Base-by-base conservation (phyloP, 2,888 invertebrate species). In the Germaria angustata region DNA sequence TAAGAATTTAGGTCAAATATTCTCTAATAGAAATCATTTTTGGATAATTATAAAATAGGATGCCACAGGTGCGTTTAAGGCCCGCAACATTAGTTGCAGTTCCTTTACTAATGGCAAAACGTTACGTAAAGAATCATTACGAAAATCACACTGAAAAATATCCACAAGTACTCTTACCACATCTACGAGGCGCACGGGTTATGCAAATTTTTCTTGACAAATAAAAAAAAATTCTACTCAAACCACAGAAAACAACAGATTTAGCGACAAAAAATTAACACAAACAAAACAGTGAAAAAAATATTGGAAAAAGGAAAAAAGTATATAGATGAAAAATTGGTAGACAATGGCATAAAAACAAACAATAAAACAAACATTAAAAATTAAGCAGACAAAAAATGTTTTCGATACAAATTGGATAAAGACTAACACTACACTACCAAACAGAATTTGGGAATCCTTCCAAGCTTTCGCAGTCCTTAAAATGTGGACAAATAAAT, bases 221-320 rank as follows among this genome's bases (percentile, higher is more conserved):
- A 41, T 41, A 55, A 80, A 55, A 80, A 66, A 78, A 44, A 34
- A 39, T 46, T 7, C 51, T 65, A 53, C 39, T 44, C 41, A 66
- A 66, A 72, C 77, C 77, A 73, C 59, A 59, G 71, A 63, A 71
- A 69, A 82, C 46, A 80, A 71, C 65, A 76, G 83, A 79, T 83
- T 84, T 87, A 87, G 87, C 86, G 86, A 88, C 88, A 88, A 88
- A 88, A 88, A 88, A 88, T 86, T 81, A 86, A 86, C 86, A 86
- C 82, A 84, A 80, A 84, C 79, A 84, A 82, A 80, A 53, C 63
- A 46, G 36, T n/a, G 39, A 61, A 77, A 63, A 57, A 44, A n/a
- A n/a, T n/a, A n/a, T n/a, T n/a, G n/a, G n/a, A n/a, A 63, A 65
- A 49, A 44, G 1, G 8, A 49, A 83, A 36, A n/a, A n/a, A n/a